Evolutionary conservation across 2,113 vertebrate species (phyloP).

Genomic region (Pangasianodon gigas): DNA sequence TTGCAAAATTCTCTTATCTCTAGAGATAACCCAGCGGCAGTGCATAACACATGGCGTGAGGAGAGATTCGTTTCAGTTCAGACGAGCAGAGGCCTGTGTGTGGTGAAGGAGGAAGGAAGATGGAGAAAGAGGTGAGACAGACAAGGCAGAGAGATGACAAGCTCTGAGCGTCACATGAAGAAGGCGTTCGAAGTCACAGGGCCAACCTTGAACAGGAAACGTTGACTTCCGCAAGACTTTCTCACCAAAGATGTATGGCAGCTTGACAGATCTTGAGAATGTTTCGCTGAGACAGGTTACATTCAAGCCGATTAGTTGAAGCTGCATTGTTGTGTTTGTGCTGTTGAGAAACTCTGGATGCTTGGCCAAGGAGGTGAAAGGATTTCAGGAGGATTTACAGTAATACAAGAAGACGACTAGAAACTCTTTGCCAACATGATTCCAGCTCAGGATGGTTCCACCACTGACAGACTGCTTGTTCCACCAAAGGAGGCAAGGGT

Average conservation of each 20-base stretch:
- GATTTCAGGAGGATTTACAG: background rate
- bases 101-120: conserved; percentile 46
- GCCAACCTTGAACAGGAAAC: conserved; percentile 74
- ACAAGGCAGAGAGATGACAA: conserved; percentile 21
- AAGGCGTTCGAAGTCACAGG: conserved; percentile 61
- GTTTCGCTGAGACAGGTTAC: background rate
- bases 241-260: conserved; percentile 28
- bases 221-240: conserved; percentile 68
- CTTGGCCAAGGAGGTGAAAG: background rate
- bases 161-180: conserved; percentile 28
- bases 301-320: background rate
- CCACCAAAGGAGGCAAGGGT: conserved; percentile 67
- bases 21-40: background rate
- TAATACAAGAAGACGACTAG: background rate
- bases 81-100: background rate
- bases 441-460: conserved; percentile 57
- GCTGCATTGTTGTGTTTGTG: conserved; percentile 7
- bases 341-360: background rate
- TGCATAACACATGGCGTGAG: too few species aligned
- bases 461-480: conserved; percentile 58
- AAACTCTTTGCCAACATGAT: conserved; percentile 54
- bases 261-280: conserved; percentile 6
- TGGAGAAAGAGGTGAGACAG: conserved; percentile 17
- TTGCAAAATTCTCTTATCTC: conserved; percentile 20
- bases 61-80: background rate